A percentile compares a stretch with the other conserved stretches of the same genome.
Evolutionary conservation across 2,113 vertebrate species (phyloP).

Genomic region (rabbit (Oryctolagus cuniculus)): mOryCun1.1 NC_091439.1:70822001-70822500

Average conservation of each 20-base stretch:
- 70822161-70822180: too few species aligned
- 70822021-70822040: too few species aligned
- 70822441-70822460: background rate
- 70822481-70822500: background rate
- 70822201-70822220: too few species aligned
- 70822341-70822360: constrained; percentile 84
- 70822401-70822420: constrained; percentile 89
- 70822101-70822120: too few species aligned
- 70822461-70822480: background rate
- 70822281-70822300: constrained; percentile 95
- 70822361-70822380: constrained; percentile 75
- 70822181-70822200: too few species aligned
- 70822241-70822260: constrained; percentile 93
- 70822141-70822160: too few species aligned
- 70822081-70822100: too few species aligned
- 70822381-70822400: constrained; percentile 79
- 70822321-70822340: constrained; percentile 92
- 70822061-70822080: too few species aligned
- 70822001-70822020: too few species aligned
- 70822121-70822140: too few species aligned
- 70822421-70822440: constrained; percentile 80
- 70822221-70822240: background rate
- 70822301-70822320: constrained; percentile 97
- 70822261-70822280: constrained; percentile 96
- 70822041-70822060: too few species aligned